Conservation (phyloP, 1,140 invertebrate genomes). For the Samia ricini region DNA sequence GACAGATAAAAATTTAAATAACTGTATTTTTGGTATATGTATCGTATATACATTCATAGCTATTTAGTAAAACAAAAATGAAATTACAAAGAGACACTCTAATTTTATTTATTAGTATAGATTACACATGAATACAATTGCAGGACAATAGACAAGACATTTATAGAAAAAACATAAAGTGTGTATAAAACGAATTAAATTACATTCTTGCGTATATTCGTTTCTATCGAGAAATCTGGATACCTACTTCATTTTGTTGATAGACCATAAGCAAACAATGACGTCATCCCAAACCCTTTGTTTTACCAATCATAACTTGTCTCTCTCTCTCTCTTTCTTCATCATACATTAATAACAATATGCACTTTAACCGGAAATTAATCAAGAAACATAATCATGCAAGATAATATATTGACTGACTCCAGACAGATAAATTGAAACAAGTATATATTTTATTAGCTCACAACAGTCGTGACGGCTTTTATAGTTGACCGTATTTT, state of each 20-base stretch:
- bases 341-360: background rate
- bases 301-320: slow-evolving; percentile 1
- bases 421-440: slow-evolving; percentile 8
- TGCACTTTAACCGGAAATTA: slow-evolving; percentile 1
- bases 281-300: background rate
- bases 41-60: too few relatives aligned
- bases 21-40: too few relatives aligned
- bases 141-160: too few relatives aligned
- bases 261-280: background rate
- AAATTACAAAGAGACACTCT: too few relatives aligned
- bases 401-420: slow-evolving; percentile 3
- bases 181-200: too few relatives aligned
- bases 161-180: too few relatives aligned
- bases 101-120: too few relatives aligned
- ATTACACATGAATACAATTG: too few relatives aligned
- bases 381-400: background rate
- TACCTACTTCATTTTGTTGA: background rate
- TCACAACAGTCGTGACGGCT: slow-evolving; percentile 8
- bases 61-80: too few relatives aligned
- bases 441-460: slow-evolving; percentile 8
- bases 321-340: background rate
- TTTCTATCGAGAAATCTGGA: background rate
- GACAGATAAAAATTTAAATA: too few relatives aligned
- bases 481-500: slow-evolving; percentile 20
- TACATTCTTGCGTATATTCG: too few relatives aligned